Conservation (phyloP, 2,888 invertebrate species). For the Pristionchus entomophagus region DNA sequence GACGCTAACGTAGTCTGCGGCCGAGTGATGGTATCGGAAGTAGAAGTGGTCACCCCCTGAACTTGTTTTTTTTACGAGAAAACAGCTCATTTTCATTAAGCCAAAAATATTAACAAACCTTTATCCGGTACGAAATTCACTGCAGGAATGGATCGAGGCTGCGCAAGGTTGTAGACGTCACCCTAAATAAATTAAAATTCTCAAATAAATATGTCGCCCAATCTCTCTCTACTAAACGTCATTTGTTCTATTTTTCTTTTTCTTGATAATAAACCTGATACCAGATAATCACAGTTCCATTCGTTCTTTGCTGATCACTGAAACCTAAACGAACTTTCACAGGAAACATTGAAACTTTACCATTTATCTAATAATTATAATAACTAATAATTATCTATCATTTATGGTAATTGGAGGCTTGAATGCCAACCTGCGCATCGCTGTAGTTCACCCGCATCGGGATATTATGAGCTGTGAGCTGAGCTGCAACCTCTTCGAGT, state of each 20-base stretch:
- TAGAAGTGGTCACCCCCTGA: slow-evolving; percentile 46
- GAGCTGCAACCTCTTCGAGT: neutral
- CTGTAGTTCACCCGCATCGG: slow-evolving; percentile 39
- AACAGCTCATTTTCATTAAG: too few species aligned
- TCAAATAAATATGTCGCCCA: too few species aligned
- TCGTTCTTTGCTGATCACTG: too few species aligned
- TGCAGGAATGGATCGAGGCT: slow-evolving; percentile 26
- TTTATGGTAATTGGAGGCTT: too few species aligned
- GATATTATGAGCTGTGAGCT: neutral
- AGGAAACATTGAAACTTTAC: too few species aligned
- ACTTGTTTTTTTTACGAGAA: neutral
- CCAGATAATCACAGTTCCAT: too few species aligned
- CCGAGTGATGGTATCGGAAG: slow-evolving; percentile 47
- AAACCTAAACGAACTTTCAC: too few species aligned
- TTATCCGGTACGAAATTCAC: slow-evolving; percentile 48
- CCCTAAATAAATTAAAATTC: slow-evolving; percentile 34
- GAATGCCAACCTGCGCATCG: slow-evolving; percentile 24
- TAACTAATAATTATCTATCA: too few species aligned
- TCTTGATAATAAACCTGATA: too few species aligned
- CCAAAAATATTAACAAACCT: slow-evolving; percentile 18
- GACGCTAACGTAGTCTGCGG: slow-evolving; percentile 42
- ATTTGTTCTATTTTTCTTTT: too few species aligned
- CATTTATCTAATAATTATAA: too few species aligned
- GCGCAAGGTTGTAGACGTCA: slow-evolving; percentile 40
- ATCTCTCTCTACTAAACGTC: too few species aligned